Base-by-base conservation (phyloP, 2,797 vertebrate species). In the Phoebastria nigripes region DNA sequence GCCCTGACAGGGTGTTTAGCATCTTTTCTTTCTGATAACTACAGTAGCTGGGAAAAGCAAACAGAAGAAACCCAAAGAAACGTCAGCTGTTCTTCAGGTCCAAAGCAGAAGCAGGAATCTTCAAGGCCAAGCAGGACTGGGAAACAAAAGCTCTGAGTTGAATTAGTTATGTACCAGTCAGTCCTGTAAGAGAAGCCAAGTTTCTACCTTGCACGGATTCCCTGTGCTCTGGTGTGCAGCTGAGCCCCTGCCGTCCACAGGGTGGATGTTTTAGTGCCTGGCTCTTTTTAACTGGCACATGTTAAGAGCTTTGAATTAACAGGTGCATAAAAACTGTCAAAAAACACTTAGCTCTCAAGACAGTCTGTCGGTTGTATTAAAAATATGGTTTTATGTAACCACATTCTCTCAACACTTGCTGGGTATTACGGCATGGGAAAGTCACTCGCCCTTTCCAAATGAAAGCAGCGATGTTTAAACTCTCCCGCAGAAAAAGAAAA, bases 271-370 rank as follows among this genome's bases (percentile, higher is more conserved):
- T 98, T 98, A 98, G 98, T 98, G 97, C 98, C 97, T 98, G 96
- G 94, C 97, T 98, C 97, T 98, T 98, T 98, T 98, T 98, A 98
- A 98, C 97, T 98, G 98, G 98, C 98, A 98, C 97, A 98, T 98
- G 98, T 98, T 98, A 98, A 98, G 98, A 98, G 98, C 97, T 98
- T 98, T 98, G 98, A 98, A 98, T 98, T 98, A 98, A 97, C 98
- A 98, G 98, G 98, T 98, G 98, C 98, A 97, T 98, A 98, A 98
- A 98, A 98, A 98, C 98, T 98, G 98, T 98, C 98, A 98, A 97
- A 98, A 98, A 97, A 97, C 98, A 98, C 98, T 98, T 98, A 98
- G 97, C 97, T 98, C 97, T 98, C 97, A 97, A 98, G 98, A 98
- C 97, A 98, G 97, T 98, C 98, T 98, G 98, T 98, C 96, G 96